Evolutionary conservation across 2,113 vertebrate genomes (phyloP), one percentile per base, ranked within the genome.

Genomic region (Eurystomus gularis): DNA sequence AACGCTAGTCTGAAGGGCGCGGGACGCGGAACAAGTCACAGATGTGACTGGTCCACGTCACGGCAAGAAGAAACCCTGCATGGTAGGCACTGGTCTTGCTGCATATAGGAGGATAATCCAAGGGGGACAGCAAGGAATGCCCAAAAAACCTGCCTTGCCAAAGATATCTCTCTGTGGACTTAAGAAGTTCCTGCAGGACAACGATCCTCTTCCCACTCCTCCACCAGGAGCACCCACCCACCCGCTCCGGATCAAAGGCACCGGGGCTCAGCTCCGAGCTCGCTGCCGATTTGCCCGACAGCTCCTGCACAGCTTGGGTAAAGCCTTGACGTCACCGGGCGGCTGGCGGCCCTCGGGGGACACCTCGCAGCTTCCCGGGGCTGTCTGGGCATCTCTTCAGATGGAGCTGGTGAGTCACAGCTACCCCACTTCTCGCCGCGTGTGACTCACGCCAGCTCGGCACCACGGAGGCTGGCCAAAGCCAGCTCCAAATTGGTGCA

Each of bases 331-430:
- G 10, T 69, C 78, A 65, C 3, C 66, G 48, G 42, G 82, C 10
- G 9, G 70, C n/a, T 14, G 37, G 80, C 49, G 90, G 57, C 88
- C 71, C 65, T 49, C 4, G 20, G 61, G 82, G 84, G 24, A 82
- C 88, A 46, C 88, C 90, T 94, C 17, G 0, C 82, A 66, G 58
- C 90, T 82, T 66, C 79, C 64, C 55, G 48, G 61, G 83, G 65
- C 40, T 48, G 65, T 80, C n/a, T 90, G 87, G 94, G 89, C 79
- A 62, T 55, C 65, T 72, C 77, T 39, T 82, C 19, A 6, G 66
- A n/a, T n/a, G n/a, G n/a, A 1, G 13, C 11, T 4, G 16, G 70
- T 95, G 94, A 97, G 37, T 94, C 96, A 93, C 33, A 88, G 68
- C 79, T 76, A 28, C 7, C 68, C 85, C 49, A 49, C 69, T 60